These are phyloP conservation scores for Pelodytes ibericus DNA, from an alignment of 2,797 vertebrate species.

Conservation along the genomic window DNA sequence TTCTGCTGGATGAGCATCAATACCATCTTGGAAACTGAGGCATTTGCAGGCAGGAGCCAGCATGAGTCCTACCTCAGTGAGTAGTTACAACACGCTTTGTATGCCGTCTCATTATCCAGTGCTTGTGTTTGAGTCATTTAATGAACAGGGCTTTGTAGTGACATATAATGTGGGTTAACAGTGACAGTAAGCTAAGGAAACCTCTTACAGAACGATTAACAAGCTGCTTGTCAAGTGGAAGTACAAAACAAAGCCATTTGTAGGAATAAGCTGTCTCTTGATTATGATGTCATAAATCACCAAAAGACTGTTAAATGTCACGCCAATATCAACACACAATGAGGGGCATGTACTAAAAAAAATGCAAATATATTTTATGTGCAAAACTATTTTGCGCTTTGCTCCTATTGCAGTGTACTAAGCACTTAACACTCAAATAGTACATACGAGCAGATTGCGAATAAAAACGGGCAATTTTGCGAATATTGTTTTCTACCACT, in stretches of 20 bases:
- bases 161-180: conserved; percentile 5
- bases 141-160: neutral
- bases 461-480: too few relatives aligned
- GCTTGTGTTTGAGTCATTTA: conserved; percentile 6
- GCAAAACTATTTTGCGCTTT: too few relatives aligned
- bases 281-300: too few relatives aligned
- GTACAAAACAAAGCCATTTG: neutral
- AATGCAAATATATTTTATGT: too few relatives aligned
- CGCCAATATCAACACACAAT: too few relatives aligned
- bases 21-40: conserved; percentile 14
- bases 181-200: neutral
- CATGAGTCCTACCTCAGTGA: conserved; percentile 16
- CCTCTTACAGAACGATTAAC: neutral
- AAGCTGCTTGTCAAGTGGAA: neutral
- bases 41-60: conserved; percentile 33
- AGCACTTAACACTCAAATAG: too few relatives aligned
- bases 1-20: conserved; percentile 37
- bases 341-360: too few relatives aligned
- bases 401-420: too few relatives aligned
- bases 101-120: conserved; percentile 1
- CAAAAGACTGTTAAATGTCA: too few relatives aligned
- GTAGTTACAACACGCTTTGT: conserved; percentile 25
- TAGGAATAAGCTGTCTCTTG: too few relatives aligned
- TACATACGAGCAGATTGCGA: too few relatives aligned
- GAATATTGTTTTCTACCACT: too few relatives aligned